These are phyloP conservation scores for Clarias pachynema DNA, from an alignment of 2,797 vertebrate genomes.

Conservation along the genomic window DNA sequence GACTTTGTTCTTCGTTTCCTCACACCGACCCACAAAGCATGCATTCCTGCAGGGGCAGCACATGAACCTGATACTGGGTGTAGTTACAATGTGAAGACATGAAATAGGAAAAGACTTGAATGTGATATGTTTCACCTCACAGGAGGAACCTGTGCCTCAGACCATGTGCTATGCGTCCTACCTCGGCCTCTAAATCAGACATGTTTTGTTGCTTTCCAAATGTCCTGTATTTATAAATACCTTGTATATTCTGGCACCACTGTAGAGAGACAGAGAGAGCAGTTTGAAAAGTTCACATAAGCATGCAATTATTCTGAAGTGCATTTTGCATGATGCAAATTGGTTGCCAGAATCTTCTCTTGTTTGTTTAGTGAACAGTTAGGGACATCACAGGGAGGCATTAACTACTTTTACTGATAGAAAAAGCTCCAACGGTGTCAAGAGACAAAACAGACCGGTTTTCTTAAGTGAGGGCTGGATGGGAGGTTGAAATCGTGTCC, in stretches of 20 bases:
- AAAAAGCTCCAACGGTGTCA: neutral
- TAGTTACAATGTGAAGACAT: neutral
- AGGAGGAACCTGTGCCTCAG: neutral
- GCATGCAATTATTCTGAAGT: neutral
- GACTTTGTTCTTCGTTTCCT: neutral
- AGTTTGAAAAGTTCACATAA: neutral
- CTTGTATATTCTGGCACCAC: neutral
- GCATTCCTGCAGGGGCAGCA: neutral
- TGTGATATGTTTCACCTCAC: constrained; percentile 1
- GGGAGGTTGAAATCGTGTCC: neutral
- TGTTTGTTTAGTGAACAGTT: neutral
- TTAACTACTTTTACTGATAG: neutral
- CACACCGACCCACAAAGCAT: constrained; percentile 23
- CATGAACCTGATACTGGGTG: constrained; percentile 23
- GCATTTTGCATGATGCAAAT: constrained; percentile 13
- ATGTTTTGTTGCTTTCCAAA: neutral
- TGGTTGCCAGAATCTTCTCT: neutral
- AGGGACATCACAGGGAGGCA: neutral
- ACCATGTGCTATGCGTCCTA: neutral
- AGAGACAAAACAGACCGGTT: neutral
- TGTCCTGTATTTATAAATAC: neutral
- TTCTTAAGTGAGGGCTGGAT: neutral
- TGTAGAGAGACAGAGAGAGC: neutral
- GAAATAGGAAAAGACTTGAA: neutral
- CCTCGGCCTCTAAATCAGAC: neutral